Evolutionary conservation across 2,888 invertebrate genomes (phyloP).

Genomic region (Parnassius orleans): DNA sequence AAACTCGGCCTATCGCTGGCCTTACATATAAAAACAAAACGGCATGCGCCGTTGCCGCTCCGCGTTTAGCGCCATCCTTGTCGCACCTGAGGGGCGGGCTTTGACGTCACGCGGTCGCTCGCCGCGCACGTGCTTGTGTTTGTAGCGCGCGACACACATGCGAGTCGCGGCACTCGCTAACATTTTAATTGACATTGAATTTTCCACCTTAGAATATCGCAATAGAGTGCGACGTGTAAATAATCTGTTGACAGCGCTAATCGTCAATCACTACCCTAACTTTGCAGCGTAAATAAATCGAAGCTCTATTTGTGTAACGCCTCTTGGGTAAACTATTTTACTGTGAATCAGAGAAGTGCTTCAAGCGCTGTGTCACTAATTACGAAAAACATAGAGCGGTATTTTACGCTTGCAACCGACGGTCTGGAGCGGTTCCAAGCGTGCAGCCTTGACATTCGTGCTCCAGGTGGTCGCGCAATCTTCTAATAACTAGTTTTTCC

Average conservation of each 20-base stretch:
- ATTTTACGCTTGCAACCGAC: slow-evolving; percentile 39
- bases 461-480: slow-evolving; percentile 56
- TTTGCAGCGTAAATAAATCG: slow-evolving; percentile 11
- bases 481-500: slow-evolving; percentile 52
- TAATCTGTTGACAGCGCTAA: slow-evolving; percentile 27
- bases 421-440: slow-evolving; percentile 71
- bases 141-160: slow-evolving; percentile 65
- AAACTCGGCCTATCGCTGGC: slow-evolving; percentile 69
- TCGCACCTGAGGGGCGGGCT: slow-evolving; percentile 59
- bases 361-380: slow-evolving; percentile 1
- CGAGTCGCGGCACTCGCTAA: slow-evolving; percentile 48
- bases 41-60: slow-evolving; percentile 70
- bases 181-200: slow-evolving; percentile 54
- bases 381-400: slow-evolving; percentile 17
- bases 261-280: neutral
- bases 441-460: slow-evolving; percentile 75
- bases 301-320: neutral
- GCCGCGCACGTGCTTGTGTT: slow-evolving; percentile 75
- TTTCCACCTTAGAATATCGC: slow-evolving; percentile 40
- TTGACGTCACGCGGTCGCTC: slow-evolving; percentile 58
- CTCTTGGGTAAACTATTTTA: slow-evolving; percentile 9
- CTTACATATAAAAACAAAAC: slow-evolving; percentile 72
- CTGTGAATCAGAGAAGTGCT: slow-evolving; percentile 1
- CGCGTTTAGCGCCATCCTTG: slow-evolving; percentile 47
- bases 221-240: slow-evolving; percentile 38